Evolutionary conservation across 2,113 vertebrate genomes (phyloP).

Genomic region (Erinaceus europaeus): DNA sequence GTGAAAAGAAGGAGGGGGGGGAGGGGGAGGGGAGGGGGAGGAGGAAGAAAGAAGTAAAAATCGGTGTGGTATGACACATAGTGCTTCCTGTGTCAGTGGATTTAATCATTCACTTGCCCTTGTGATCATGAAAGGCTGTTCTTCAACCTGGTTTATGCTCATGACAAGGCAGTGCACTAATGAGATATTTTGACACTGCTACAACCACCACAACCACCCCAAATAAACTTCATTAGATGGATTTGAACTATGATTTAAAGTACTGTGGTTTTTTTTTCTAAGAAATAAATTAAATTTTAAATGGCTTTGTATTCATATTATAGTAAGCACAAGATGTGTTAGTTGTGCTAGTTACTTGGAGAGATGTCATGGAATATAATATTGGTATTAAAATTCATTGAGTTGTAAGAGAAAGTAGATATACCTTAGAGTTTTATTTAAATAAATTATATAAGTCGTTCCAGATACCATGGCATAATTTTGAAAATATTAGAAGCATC

Average conservation of each 20-base stretch:
- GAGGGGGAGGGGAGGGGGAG: too few relatives aligned
- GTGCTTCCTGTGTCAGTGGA: neutral
- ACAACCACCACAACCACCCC: too few relatives aligned
- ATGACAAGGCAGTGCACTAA: too few relatives aligned
- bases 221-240: neutral
- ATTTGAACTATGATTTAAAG: neutral
- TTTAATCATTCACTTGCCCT: too few relatives aligned
- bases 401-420: neutral
- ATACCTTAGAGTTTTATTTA: neutral
- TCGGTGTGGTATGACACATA: too few relatives aligned
- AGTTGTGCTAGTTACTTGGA: neutral
- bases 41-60: neutral
- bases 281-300: neutral
- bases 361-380: neutral
- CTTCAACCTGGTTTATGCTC: too few relatives aligned
- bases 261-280: neutral
- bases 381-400: neutral
- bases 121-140: too few relatives aligned
- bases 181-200: too few relatives aligned
- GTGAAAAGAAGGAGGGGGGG: too few relatives aligned
- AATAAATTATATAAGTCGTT: neutral
- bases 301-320: neutral
- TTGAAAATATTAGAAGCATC: neutral
- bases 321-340: neutral
- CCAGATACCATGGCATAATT: neutral